Percentiles rank a stretch among this genome's conserved stretches.
phyloP scores from a whole-genome alignment of 2,797 vertebrate genomes.

The Lindbergichthys nudifrons region DNA sequence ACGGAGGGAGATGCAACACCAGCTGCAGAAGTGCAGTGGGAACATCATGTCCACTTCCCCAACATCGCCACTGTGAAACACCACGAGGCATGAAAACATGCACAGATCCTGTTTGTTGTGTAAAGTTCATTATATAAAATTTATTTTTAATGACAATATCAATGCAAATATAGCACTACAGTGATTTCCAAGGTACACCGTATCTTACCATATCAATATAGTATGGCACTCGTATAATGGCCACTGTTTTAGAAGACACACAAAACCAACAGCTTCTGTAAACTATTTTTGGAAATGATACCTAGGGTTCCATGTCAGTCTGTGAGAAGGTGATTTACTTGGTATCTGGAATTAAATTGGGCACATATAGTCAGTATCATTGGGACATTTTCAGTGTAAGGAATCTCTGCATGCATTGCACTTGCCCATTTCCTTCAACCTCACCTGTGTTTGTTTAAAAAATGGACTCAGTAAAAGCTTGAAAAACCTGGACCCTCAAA shows the following conservation, averaged over 20 bases:
- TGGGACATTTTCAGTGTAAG: constrained; percentile 76
- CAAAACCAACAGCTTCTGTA: constrained; percentile 88
- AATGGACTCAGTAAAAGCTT: constrained; percentile 57
- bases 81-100: constrained; percentile 56
- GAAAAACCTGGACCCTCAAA: constrained; percentile 58
- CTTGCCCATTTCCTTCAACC: constrained; percentile 81
- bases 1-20: constrained; percentile 40
- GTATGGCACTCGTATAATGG: constrained; percentile 90
- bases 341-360: constrained; percentile 79
- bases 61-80: constrained; percentile 18
- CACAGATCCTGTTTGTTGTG: constrained; percentile 78
- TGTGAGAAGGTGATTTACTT: constrained; percentile 80
- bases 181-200: constrained; percentile 89
- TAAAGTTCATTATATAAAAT: constrained; percentile 91
- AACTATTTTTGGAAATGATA: constrained; percentile 84
- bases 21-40: constrained; percentile 52
- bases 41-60: constrained; percentile 62
- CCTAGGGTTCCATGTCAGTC: constrained; percentile 75
- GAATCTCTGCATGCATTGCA: constrained; percentile 89
- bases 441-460: constrained; percentile 76
- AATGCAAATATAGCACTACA: constrained; percentile 92
- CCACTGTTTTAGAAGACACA: constrained; percentile 89
- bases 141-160: constrained; percentile 90
- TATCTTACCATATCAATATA: constrained; percentile 91
- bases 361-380: constrained; percentile 73